Evolutionary conservation across 2,888 invertebrate genomes (phyloP).

Genomic region (Watsonalla binaria): DNA sequence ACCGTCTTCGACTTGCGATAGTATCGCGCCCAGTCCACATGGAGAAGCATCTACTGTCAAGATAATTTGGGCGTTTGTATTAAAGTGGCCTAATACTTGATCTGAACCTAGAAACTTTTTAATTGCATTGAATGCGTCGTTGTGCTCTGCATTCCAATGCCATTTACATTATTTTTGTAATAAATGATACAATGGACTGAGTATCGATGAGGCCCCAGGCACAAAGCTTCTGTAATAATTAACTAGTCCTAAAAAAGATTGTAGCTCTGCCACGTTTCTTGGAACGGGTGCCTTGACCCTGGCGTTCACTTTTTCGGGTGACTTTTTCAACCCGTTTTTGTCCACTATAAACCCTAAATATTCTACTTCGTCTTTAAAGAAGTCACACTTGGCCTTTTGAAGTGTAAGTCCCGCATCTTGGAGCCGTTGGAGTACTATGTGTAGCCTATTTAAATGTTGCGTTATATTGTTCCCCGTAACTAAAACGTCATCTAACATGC

Average conservation of each 20-base stretch:
- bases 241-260: slow-evolving; percentile 18
- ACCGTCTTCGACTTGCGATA: slow-evolving; percentile 9
- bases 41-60: slow-evolving; percentile 23
- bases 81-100: slow-evolving; percentile 17
- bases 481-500: slow-evolving; percentile 12
- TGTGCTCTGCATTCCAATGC: slow-evolving; percentile 10
- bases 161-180: slow-evolving; percentile 11
- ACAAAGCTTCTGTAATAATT: slow-evolving; percentile 21
- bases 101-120: slow-evolving; percentile 15
- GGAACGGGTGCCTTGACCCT: neutral
- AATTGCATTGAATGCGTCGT: slow-evolving; percentile 10
- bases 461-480: slow-evolving; percentile 5
- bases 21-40: slow-evolving; percentile 16
- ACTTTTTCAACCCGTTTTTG: slow-evolving; percentile 8
- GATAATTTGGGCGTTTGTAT: slow-evolving; percentile 14
- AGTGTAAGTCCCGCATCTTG: slow-evolving; percentile 13
- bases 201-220: slow-evolving; percentile 11
- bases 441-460: slow-evolving; percentile 10
- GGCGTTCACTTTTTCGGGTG: slow-evolving; percentile 6
- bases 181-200: slow-evolving; percentile 13
- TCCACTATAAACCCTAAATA: slow-evolving; percentile 11
- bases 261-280: slow-evolving; percentile 9
- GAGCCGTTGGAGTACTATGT: slow-evolving; percentile 10
- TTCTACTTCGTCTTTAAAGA: slow-evolving; percentile 11
- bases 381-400: slow-evolving; percentile 14